Percentiles rank a stretch among this genome's conserved stretches.
Conservation (phyloP, 2,888 invertebrate genomes). For the Blastobasis adustella region DNA sequence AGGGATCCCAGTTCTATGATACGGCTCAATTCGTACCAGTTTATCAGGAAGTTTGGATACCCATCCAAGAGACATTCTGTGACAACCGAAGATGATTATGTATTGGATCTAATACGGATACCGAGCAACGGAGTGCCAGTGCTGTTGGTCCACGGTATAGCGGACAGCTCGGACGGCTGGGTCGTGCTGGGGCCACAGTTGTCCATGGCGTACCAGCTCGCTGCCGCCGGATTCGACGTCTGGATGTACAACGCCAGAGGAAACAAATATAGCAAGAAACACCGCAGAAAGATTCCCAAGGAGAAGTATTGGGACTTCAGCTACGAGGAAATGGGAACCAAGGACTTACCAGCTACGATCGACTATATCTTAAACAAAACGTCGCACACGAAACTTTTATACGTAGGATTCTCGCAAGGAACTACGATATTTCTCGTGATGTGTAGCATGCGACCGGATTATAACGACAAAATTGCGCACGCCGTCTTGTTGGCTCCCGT, state of each 20-base stretch:
- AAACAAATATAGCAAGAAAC: slow-evolving; percentile 54
- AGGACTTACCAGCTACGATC: slow-evolving; percentile 51
- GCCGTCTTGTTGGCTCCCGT: slow-evolving; percentile 57
- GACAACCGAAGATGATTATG: slow-evolving; percentile 50
- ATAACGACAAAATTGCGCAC: slow-evolving; percentile 49
- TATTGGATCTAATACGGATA: slow-evolving; percentile 44
- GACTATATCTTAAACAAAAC: slow-evolving; percentile 45
- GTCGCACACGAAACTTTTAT: slow-evolving; percentile 35
- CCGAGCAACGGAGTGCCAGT: slow-evolving; percentile 47
- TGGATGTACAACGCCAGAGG: slow-evolving; percentile 60
- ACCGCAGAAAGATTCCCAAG: slow-evolving; percentile 30
- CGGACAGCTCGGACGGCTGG: slow-evolving; percentile 62
- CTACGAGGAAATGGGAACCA: slow-evolving; percentile 58
- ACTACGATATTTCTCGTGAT: slow-evolving; percentile 54
- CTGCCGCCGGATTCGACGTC: slow-evolving; percentile 49
- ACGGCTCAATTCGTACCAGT: slow-evolving; percentile 43
- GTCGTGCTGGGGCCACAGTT: slow-evolving; percentile 45
- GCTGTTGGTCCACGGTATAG: slow-evolving; percentile 53
- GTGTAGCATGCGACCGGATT: slow-evolving; percentile 49
- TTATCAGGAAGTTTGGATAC: slow-evolving; percentile 46
- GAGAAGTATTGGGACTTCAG: slow-evolving; percentile 55
- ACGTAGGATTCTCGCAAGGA: slow-evolving; percentile 61
- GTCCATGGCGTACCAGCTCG: slow-evolving; percentile 47
- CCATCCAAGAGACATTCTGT: slow-evolving; percentile 38
- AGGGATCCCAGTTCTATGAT: slow-evolving; percentile 34